Conservation (phyloP, 2,888 invertebrate species). For the Nasonia oneida region DNA sequence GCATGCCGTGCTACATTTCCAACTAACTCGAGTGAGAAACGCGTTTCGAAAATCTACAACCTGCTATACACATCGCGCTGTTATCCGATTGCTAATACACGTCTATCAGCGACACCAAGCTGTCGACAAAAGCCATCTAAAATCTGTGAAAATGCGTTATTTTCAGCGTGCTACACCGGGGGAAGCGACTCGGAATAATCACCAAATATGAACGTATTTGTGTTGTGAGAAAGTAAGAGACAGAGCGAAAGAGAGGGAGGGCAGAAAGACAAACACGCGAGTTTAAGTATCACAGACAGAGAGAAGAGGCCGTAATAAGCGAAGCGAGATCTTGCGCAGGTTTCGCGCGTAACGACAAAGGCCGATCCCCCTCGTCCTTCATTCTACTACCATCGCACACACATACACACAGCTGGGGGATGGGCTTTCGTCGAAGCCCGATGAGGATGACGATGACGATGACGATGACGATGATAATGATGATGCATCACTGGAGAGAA, state of each 20-base stretch:
- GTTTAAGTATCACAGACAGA: background rate
- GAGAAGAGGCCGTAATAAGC: background rate
- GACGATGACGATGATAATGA: background rate
- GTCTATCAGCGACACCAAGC: conserved; percentile 48
- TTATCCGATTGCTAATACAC: background rate
- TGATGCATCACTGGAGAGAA: background rate
- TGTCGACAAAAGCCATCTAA: conserved; percentile 57
- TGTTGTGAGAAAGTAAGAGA: conserved; percentile 7
- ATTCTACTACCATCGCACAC: background rate
- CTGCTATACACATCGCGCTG: background rate
- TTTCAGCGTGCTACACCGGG: conserved; percentile 76
- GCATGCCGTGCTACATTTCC: background rate
- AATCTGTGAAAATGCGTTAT: conserved; percentile 68
- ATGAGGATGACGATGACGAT: background rate
- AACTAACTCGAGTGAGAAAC: background rate
- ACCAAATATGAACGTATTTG: conserved; percentile 33
- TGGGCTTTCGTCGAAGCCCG: background rate
- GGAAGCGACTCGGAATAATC: conserved; percentile 73
- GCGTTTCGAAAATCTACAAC: background rate
- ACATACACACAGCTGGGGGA: background rate
- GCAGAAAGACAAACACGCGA: background rate
- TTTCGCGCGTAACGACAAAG: background rate
- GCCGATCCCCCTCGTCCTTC: background rate
- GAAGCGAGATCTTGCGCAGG: background rate
- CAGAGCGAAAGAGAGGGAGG: background rate